These are phyloP conservation scores for Isoperla grammatica DNA, from an alignment of 2,888 invertebrate genomes.

Conservation along the genomic window DNA sequence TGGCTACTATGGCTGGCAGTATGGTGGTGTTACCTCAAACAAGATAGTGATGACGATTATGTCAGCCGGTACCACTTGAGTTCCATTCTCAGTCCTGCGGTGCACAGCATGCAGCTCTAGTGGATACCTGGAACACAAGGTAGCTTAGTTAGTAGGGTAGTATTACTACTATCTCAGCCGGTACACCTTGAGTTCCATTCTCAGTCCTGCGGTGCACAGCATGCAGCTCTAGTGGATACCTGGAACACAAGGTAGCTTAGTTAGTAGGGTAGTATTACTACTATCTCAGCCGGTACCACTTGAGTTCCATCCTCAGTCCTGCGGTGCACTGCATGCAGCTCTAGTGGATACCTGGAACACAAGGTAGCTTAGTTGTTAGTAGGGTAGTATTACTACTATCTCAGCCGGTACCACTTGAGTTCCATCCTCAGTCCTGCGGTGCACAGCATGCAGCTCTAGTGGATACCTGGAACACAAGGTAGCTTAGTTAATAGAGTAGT, in stretches of 20 bases:
- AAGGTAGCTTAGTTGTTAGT: too few species aligned
- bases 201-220: not conserved
- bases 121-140: conserved; percentile 24
- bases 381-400: too few species aligned
- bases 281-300: not conserved
- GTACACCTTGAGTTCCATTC: not conserved
- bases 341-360: not conserved
- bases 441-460: not conserved
- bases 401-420: not conserved
- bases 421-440: not conserved
- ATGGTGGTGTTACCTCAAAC: conserved; percentile 29
- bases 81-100: conserved; percentile 27
- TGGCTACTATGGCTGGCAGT: too few species aligned
- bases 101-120: conserved; percentile 31
- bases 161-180: not conserved
- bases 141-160: too few species aligned
- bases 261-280: too few species aligned
- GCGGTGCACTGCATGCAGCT: not conserved
- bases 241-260: too few species aligned
- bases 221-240: not conserved
- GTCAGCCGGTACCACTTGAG: conserved; percentile 7
- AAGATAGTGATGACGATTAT: conserved; percentile 28
- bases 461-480: not conserved
- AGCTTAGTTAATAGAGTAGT: too few species aligned
- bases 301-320: not conserved